Conservation (phyloP, 2,888 invertebrate species). For the Morpho deidamia region DNA sequence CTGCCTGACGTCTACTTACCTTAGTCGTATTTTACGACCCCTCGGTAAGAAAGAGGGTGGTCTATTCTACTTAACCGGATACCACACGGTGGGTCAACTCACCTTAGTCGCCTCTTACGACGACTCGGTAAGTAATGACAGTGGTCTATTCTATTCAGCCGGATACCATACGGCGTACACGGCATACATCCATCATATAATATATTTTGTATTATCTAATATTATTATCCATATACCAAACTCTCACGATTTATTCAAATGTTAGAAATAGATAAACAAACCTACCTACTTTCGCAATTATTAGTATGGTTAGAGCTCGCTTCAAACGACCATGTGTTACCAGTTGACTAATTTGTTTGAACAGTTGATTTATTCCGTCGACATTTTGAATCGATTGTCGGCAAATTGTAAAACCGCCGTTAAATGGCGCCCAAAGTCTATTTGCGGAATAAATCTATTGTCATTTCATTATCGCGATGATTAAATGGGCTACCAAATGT, state of each 20-base stretch:
- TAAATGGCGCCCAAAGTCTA: not conserved
- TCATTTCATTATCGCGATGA: not conserved
- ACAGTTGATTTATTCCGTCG: conserved; percentile 1
- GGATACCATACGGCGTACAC: too few species aligned
- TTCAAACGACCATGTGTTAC: not conserved
- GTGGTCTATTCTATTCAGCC: too few species aligned
- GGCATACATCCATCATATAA: not conserved
- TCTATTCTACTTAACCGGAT: too few species aligned
- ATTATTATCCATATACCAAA: not conserved
- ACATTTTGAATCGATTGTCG: not conserved
- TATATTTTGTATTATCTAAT: not conserved
- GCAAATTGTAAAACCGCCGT: not conserved
- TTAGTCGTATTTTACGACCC: too few species aligned
- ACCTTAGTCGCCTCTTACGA: too few species aligned
- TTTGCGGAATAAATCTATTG: not conserved
- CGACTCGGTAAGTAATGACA: too few species aligned
- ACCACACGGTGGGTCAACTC: too few species aligned
- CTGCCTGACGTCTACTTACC: too few species aligned
- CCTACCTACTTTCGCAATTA: not conserved
- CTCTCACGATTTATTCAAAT: not conserved
- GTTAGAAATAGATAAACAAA: not conserved
- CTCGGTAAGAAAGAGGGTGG: too few species aligned
- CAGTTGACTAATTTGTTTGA: conserved; percentile 4
- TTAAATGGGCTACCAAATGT: not conserved
- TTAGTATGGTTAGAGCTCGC: not conserved